Conservation (phyloP, 2,888 invertebrate genomes). For the Drosophila mulleri region DNA sequence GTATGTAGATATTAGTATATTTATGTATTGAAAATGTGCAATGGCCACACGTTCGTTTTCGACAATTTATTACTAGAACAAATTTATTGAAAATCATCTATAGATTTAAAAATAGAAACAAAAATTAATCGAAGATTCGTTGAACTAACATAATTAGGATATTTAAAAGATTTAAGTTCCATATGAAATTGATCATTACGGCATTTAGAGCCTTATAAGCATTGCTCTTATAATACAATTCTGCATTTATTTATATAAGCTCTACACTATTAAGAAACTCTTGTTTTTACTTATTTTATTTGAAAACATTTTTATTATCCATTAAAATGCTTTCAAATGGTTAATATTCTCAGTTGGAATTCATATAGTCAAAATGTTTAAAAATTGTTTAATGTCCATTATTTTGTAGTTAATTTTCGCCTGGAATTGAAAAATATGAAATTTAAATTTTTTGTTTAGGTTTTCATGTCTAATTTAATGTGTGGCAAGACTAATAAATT, state of each 20-base stretch:
- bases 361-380: neutral
- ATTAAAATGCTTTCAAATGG: too few relatives aligned
- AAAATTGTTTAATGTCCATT: neutral
- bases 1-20: neutral
- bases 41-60: conserved; percentile 36
- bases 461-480: neutral
- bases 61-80: conserved; percentile 62
- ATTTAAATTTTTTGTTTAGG: conserved; percentile 21
- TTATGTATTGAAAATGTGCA: neutral
- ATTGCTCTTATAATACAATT: too few relatives aligned
- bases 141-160: neutral
- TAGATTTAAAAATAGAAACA: neutral
- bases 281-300: too few relatives aligned
- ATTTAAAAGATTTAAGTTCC: too few relatives aligned
- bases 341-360: neutral
- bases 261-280: too few relatives aligned
- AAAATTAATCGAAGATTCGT: conserved; percentile 5
- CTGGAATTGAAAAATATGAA: neutral
- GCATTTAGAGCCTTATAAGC: too few relatives aligned
- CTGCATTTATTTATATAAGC: too few relatives aligned
- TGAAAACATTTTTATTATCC: too few relatives aligned
- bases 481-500: neutral
- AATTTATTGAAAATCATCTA: conserved; percentile 55
- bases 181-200: too few relatives aligned
- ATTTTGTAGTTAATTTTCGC: conserved; percentile 3